These are phyloP conservation scores for Gobionotothen gibberifrons DNA, from an alignment of 2,797 vertebrate species.

Conservation along the genomic window DNA sequence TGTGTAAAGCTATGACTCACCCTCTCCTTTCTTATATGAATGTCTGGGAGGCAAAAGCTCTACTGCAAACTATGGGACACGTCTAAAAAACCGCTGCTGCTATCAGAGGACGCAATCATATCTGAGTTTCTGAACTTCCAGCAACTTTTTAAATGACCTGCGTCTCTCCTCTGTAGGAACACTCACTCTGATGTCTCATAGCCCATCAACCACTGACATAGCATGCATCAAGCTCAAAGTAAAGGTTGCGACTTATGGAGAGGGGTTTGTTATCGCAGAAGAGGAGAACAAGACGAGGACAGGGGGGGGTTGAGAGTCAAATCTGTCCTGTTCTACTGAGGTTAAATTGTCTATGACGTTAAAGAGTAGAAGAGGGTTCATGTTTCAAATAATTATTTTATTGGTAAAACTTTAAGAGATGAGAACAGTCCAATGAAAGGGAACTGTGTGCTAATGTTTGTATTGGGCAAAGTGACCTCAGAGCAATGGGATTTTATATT, in stretches of 20 bases:
- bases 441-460: not conserved
- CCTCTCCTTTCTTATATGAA: slow-evolving; percentile 51
- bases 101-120: slow-evolving; percentile 13
- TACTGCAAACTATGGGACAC: not conserved
- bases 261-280: not conserved
- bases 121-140: slow-evolving; percentile 22
- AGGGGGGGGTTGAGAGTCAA: slow-evolving; percentile 5
- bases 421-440: not conserved
- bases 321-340: slow-evolving; percentile 3
- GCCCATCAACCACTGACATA: slow-evolving; percentile 23
- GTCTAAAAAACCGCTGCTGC: slow-evolving; percentile 17
- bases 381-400: not conserved
- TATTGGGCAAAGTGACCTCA: not conserved
- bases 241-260: slow-evolving; percentile 13
- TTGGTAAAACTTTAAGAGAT: not conserved
- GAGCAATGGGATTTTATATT: slow-evolving; percentile 12
- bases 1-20: slow-evolving; percentile 70
- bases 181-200: slow-evolving; percentile 13
- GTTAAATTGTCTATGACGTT: not conserved
- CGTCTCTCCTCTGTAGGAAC: slow-evolving; percentile 6
- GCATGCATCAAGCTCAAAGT: slow-evolving; percentile 6
- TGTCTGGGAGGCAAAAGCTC: slow-evolving; percentile 42
- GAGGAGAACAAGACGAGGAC: not conserved
- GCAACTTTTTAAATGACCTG: slow-evolving; percentile 25
- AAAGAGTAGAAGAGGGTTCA: not conserved